Base-by-base conservation (phyloP, 2,113 vertebrate species). In the Epinephelus fuscoguttatus region DNA sequence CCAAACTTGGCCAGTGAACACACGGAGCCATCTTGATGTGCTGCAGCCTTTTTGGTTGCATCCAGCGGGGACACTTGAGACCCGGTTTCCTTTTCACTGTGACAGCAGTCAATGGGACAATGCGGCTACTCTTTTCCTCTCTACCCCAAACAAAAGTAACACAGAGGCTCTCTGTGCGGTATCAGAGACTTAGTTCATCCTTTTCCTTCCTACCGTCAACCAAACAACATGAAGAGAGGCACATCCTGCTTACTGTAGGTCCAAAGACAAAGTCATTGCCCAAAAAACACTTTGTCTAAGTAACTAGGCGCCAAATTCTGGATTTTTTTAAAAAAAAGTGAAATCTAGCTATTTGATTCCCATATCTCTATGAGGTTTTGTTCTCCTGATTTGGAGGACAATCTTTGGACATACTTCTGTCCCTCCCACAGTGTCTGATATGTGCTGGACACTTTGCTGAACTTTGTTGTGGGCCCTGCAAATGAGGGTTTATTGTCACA, bases 11-110 rank as follows among this genome's bases (percentile, higher is more conserved):
- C 88, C 33, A 1, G 6, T 61, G 71, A 85, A 85, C 84, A 82
- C 80, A 82, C 69, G n/a, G 75, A 69, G 75, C 78, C 88, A 79
- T 89, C 80, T 81, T 81, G 86, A 85, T 89, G 81, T 80, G 81
- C 88, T 81, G 70, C 70, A 73, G 82, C 23, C 71, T 82, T 77
- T 91, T 86, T 74, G 85, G 78, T 77, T 62, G 81, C 21, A 68
- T 91, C 91, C 91, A 90, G 66, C 42, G 69, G 91, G 75, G 90
- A 91, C 88, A 90, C 88, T 93, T 86, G 81, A 93, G 75, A 87
- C 84, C 73, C 77, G 10, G 83, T 70, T 90, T 90, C 81, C 88
- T 92, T 88, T 78, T 89, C 90, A 89, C 78, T 69, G 30, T 81
- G 76, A 88, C 86, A 60, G 82, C 79, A 84, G 90, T 88, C 88